phyloP scores from a whole-genome alignment of 2,113 vertebrate genomes.

The Tragelaphus scriptus region DNA sequence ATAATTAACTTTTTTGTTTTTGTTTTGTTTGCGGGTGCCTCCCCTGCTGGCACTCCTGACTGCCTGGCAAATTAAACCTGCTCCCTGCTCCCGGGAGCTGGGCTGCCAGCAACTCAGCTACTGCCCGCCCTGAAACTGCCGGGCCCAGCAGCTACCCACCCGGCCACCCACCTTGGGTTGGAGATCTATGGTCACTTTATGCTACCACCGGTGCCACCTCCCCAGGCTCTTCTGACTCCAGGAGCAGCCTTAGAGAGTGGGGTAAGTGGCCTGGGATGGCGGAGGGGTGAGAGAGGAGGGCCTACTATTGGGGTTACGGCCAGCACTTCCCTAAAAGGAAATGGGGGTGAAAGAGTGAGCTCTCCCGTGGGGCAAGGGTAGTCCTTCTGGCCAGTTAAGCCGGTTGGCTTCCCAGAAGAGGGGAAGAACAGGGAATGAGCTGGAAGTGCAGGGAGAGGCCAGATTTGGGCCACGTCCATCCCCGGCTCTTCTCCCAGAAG shows the following conservation, averaged over 20 bases:
- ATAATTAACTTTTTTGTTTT: slow-evolving; percentile 89
- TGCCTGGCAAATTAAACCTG: slow-evolving; percentile 81
- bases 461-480: not conserved
- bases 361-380: not conserved
- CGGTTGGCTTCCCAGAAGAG: not conserved
- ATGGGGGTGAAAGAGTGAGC: not conserved
- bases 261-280: slow-evolving; percentile 52
- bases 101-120: not conserved
- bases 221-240: slow-evolving; percentile 14
- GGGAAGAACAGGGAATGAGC: not conserved
- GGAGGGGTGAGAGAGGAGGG: not conserved
- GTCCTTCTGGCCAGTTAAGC: not conserved
- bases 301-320: not conserved
- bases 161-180: not conserved
- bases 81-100: slow-evolving; percentile 73
- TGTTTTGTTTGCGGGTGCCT: slow-evolving; percentile 85
- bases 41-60: slow-evolving; percentile 83
- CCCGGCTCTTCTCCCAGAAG: not conserved
- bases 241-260: slow-evolving; percentile 27
- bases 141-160: slow-evolving; percentile 4
- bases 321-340: not conserved
- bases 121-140: slow-evolving; percentile 34
- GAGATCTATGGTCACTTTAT: not conserved
- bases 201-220: slow-evolving; percentile 9
- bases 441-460: not conserved